phyloP scores from a whole-genome alignment of 1,140 invertebrate genomes.

The Gryllus bimaculatus region DNA sequence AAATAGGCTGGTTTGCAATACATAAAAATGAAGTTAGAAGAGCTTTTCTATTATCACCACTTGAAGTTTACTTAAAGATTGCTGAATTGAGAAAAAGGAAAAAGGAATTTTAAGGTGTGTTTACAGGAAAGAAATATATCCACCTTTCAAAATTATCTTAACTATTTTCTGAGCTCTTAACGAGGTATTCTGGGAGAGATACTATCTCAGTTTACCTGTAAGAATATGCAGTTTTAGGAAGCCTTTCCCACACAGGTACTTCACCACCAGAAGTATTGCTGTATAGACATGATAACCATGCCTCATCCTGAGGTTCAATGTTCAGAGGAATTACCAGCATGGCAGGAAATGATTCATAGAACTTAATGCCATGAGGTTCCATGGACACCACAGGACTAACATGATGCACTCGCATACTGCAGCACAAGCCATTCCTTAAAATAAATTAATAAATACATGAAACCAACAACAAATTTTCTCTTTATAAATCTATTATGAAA shows the following conservation, averaged over 20 bases:
- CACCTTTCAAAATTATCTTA: too few species aligned
- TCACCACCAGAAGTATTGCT: conserved; percentile 16
- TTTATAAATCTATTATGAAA: neutral
- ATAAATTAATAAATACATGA: neutral
- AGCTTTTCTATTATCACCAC: too few species aligned
- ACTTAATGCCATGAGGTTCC: conserved; percentile 16
- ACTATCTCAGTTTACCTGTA: conserved; percentile 4
- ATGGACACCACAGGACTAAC: conserved; percentile 16
- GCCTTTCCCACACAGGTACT: conserved; percentile 4
- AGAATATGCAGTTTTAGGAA: neutral
- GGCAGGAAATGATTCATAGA: conserved; percentile 13
- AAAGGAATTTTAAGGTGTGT: too few species aligned
- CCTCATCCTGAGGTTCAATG: conserved; percentile 15
- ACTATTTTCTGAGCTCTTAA: too few species aligned
- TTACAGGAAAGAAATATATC: too few species aligned
- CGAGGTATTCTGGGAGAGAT: too few species aligned
- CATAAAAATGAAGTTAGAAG: too few species aligned
- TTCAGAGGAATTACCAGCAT: conserved; percentile 7
- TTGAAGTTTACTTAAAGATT: too few species aligned
- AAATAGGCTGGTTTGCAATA: too few species aligned
- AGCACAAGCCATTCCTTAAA: neutral
- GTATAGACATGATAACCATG: conserved; percentile 9
- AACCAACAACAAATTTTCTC: neutral
- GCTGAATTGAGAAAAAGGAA: too few species aligned
- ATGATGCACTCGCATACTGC: conserved; percentile 13